Evolutionary conservation across 2,113 vertebrate genomes (phyloP).

Genomic region (Hymenochirus boettgeri): DNA sequence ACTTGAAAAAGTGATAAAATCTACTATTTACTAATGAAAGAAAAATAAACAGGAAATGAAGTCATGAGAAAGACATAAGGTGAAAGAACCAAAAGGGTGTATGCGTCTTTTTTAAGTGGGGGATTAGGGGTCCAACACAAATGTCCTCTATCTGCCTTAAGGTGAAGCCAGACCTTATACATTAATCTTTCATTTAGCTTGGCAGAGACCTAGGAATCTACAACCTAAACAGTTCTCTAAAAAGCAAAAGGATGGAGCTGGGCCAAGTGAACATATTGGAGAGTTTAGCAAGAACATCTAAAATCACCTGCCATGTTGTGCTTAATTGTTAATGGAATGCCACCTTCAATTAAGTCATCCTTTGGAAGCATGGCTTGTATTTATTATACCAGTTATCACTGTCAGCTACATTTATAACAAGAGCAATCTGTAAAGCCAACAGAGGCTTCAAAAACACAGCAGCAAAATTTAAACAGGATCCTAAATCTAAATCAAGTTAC

Average conservation of each 20-base stretch:
- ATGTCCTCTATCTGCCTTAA: too few relatives aligned
- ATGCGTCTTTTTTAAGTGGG: too few relatives aligned
- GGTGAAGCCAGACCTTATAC: too few relatives aligned
- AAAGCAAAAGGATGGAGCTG: not conserved
- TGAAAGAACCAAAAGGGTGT: too few relatives aligned
- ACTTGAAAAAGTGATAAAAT: too few relatives aligned
- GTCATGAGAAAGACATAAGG: too few relatives aligned
- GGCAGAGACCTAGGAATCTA: not conserved
- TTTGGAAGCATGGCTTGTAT: conserved; percentile 8
- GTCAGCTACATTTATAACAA: conserved; percentile 15
- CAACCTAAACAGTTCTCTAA: not conserved
- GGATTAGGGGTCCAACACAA: too few relatives aligned
- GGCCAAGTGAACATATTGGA: conserved; percentile 1
- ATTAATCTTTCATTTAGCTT: not conserved
- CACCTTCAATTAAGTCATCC: conserved; percentile 15
- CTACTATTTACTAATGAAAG: too few relatives aligned
- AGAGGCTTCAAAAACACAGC: conserved; percentile 2
- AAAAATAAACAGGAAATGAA: too few relatives aligned
- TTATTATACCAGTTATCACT: conserved; percentile 14
- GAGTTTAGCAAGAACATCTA: conserved; percentile 1
- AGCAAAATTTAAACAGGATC: not conserved
- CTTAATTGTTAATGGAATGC: conserved; percentile 24
- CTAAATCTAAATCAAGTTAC: too few relatives aligned
- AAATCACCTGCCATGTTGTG: conserved; percentile 21
- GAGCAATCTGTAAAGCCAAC: conserved; percentile 18